Percentiles rank a stretch among this genome's conserved stretches.
Conservation (phyloP, 2,797 vertebrate genomes). For the Etheostoma perlongum region DNA sequence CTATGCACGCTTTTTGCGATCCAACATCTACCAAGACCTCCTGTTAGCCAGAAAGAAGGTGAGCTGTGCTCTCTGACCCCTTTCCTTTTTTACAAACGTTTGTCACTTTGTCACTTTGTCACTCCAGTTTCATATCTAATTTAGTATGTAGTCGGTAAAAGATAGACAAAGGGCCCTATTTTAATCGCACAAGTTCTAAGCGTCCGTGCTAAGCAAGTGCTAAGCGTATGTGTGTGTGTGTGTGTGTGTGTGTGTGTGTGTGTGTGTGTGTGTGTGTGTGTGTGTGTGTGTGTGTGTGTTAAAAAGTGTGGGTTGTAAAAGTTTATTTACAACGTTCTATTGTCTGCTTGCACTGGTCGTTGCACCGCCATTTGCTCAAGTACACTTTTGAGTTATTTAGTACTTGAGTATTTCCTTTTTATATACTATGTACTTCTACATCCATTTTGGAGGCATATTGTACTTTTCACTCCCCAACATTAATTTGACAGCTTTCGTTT, state of each 20-base stretch:
- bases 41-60: conserved; percentile 96
- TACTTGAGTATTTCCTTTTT: neutral
- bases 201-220: too few relatives aligned
- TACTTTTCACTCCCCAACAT: neutral
- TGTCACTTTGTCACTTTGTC: conserved; percentile 13
- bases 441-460: neutral
- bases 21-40: conserved; percentile 95
- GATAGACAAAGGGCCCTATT: neutral
- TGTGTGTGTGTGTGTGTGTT: too few relatives aligned
- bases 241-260: too few relatives aligned
- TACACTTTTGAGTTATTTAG: neutral
- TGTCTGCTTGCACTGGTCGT: too few relatives aligned
- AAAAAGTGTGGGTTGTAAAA: too few relatives aligned
- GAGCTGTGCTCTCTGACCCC: conserved; percentile 63
- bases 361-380: too few relatives aligned
- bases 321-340: neutral
- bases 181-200: neutral
- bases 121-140: neutral
- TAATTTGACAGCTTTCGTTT: neutral
- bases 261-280: too few relatives aligned
- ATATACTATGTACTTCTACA: neutral
- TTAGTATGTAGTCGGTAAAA: neutral
- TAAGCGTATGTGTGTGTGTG: too few relatives aligned
- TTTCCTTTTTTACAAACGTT: conserved; percentile 11
- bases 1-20: conserved; percentile 96